A percentile compares a stretch with the other conserved stretches of the same genome.
Conservation (phyloP, 2,797 vertebrate genomes). For the Crypturellus tataupa region DNA sequence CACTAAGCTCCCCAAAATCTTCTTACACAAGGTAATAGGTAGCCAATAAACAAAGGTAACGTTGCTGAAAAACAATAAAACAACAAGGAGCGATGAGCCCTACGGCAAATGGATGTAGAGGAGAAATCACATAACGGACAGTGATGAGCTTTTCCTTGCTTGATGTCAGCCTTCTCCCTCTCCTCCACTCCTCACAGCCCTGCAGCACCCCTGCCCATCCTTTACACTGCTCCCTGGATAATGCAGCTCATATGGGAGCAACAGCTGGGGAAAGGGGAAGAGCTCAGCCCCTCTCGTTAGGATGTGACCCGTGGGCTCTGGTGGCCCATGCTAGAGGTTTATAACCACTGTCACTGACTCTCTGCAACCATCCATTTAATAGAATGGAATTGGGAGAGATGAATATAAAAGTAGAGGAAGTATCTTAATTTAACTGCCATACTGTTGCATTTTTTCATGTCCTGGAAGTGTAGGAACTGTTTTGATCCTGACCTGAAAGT, state of each 20-base stretch:
- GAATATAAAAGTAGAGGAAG: neutral
- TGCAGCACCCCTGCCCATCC: neutral
- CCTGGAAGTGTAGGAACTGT: neutral
- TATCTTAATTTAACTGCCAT: neutral
- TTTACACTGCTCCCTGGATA: neutral
- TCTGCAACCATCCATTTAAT: neutral
- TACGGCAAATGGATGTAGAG: neutral
- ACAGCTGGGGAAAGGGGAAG: neutral
- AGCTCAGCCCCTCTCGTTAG: neutral
- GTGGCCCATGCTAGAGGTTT: neutral
- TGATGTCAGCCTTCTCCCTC: neutral
- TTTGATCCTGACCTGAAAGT: neutral
- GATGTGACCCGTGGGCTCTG: neutral
- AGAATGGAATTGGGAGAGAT: neutral
- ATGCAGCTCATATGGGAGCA: neutral
- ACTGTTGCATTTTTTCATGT: neutral
- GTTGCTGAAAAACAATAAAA: slow-evolving; percentile 30
- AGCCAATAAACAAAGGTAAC: neutral
- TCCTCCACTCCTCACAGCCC: neutral
- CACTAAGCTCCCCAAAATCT: neutral
- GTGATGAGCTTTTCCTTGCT: neutral
- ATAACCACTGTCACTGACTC: neutral
- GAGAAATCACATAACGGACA: neutral
- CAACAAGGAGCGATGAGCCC: neutral
- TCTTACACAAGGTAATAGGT: slow-evolving; percentile 31